Evolutionary conservation across 2,888 invertebrate genomes (phyloP).

Genomic region (Pollenia amentaria): DNA sequence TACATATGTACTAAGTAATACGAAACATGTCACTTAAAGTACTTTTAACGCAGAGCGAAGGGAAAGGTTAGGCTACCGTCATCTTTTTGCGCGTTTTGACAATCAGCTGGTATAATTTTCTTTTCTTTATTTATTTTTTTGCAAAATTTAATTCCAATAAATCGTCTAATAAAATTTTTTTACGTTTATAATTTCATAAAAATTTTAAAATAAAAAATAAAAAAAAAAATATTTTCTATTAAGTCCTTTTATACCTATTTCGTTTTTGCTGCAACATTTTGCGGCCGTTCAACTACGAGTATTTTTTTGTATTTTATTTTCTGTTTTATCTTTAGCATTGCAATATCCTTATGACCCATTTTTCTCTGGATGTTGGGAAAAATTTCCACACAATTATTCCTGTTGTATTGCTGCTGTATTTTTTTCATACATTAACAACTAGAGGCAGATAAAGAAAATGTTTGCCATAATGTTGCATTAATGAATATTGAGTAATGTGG

Average conservation of each 20-base stretch:
- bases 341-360: constrained; percentile 60
- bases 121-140: no score
- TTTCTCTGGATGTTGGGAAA: constrained; percentile 29
- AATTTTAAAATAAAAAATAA: neutral
- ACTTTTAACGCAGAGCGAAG: no score
- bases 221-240: neutral
- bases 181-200: neutral
- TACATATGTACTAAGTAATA: no score
- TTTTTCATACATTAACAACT: constrained; percentile 48
- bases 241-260: neutral
- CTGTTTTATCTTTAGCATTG: constrained; percentile 42
- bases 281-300: neutral
- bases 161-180: no score
- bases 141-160: no score
- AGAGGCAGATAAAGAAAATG: constrained; percentile 39
- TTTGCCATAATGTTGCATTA: constrained; percentile 63
- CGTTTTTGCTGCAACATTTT: neutral
- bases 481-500: constrained; percentile 57
- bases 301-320: constrained; percentile 34
- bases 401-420: constrained; percentile 1
- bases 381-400: neutral
- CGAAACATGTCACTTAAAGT: no score
- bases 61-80: no score
- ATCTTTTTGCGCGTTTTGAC: no score
- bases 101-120: no score